phyloP scores from a whole-genome alignment of 2,113 vertebrate species.

The Apistogramma diplotaenia region DNA sequence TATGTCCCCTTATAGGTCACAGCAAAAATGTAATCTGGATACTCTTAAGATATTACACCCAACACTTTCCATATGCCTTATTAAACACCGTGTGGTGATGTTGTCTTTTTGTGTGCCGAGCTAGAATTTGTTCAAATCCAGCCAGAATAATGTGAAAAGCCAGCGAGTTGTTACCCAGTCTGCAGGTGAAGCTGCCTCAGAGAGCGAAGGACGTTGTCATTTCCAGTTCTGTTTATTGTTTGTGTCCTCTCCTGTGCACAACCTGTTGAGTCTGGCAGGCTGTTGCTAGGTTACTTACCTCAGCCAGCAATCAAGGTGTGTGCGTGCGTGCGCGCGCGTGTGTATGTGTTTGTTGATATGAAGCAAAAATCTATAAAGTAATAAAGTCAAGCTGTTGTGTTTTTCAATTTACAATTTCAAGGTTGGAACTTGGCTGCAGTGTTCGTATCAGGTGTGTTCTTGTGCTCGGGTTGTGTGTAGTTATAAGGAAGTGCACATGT shows the following conservation, averaged over 20 bases:
- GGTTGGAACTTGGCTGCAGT: background rate
- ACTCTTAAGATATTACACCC: no score
- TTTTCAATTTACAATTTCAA: background rate
- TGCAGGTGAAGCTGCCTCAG: constrained; percentile 1
- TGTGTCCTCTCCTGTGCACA: constrained; percentile 36
- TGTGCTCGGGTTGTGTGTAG: background rate
- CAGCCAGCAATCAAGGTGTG: constrained; percentile 17
- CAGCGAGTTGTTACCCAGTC: background rate
- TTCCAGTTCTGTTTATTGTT: constrained; percentile 44
- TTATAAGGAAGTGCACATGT: background rate
- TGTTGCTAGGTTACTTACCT: constrained; percentile 74
- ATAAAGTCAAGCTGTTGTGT: background rate
- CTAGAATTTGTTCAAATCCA: background rate
- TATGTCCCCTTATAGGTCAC: background rate
- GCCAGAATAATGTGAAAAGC: background rate
- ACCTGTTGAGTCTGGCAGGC: constrained; percentile 61
- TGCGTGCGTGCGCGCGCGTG: background rate
- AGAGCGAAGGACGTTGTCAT: constrained; percentile 28
- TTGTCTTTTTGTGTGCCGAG: background rate
- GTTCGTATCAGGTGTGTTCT: background rate
- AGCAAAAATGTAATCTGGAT: no score
- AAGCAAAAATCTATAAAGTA: background rate
- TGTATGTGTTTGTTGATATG: background rate
- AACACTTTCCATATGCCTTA: background rate
- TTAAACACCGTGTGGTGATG: background rate